Base-by-base conservation (phyloP, 2,888 invertebrate species). In the Campoletis raptor region DNA sequence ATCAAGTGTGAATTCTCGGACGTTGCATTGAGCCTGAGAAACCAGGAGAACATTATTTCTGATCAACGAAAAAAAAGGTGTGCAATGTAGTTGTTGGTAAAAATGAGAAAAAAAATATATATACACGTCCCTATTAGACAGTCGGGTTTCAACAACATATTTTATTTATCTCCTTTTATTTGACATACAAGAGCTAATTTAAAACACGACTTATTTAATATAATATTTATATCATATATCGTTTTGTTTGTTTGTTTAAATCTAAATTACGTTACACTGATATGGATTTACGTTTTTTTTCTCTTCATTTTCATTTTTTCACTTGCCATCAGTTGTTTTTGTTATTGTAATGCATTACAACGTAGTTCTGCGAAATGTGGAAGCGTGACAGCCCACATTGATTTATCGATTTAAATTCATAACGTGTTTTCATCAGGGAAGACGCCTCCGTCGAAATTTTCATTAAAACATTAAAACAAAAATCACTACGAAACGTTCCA, bases 151-250 rank as follows among this genome's bases (percentile, higher is more conserved):
- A 72, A 72, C 72, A 72, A 61, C n/a, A 76, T 54, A 72, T 72
- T 72, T 72, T 72, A 76, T 91, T 91, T 91, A 91, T 91, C 90
- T 90, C 86, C 87, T 87, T 92, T 91, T 90, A 89, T 92, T 91
- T 91, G 92, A 92, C 92, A 92, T 92, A 92, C 92, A 92, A 92
- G 91, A 92, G 90, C 92, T 92, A 91, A 88, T 67, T 89, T 90
- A 89, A 89, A 91, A 91, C 89, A 90, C 87, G 88, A 88, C 87
- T 88, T 89, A 88, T 89, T 88, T 86, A 90, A 80, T 67, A 67
- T 67, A 37, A 70, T 70, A 70, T 40, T 81, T 90, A 90, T 90
- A 88, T 90, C 89, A 89, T 90, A 88, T 85, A 70, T 81, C 61
- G 30, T 61, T 61, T 15, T 61, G 4, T 61, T 61, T 61, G 8